phyloP scores from a whole-genome alignment of 2,113 vertebrate genomes.

The Pseudonaja textilis region DNA sequence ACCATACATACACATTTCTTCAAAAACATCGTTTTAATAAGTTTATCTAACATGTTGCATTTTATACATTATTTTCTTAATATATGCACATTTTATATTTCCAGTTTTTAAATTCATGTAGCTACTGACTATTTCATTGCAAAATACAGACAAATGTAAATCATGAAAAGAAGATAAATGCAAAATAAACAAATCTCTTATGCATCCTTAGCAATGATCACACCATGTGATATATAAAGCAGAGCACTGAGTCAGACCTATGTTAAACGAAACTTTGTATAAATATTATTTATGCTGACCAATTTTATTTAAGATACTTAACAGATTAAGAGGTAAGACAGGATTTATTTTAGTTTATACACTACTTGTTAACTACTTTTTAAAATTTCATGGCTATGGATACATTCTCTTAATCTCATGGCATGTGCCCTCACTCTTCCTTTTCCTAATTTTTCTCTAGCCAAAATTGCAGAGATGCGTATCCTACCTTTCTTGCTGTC shows the following conservation, averaged over 20 bases:
- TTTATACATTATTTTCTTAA: not conserved
- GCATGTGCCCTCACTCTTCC: not conserved
- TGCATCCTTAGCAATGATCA: not conserved
- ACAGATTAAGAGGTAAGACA: not conserved
- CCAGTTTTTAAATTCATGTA: not conserved
- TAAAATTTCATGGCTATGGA: not conserved
- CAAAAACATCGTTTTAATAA: not conserved
- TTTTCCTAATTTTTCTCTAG: slow-evolving; percentile 64
- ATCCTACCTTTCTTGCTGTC: slow-evolving; percentile 88
- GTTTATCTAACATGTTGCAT: not conserved
- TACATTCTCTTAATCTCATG: not conserved
- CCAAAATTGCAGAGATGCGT: slow-evolving; percentile 89
- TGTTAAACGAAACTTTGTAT: not conserved
- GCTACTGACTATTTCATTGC: not conserved
- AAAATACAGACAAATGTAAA: not conserved
- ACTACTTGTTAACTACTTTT: not conserved
- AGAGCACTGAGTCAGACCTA: not conserved
- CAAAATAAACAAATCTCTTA: not conserved
- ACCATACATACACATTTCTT: not conserved
- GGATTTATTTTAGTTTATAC: not conserved
- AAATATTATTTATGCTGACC: not conserved
- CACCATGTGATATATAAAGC: not conserved
- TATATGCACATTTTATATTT: not conserved
- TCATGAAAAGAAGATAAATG: not conserved
- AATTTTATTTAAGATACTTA: not conserved